Evolutionary conservation across 2,113 vertebrate genomes (phyloP), one percentile per base, ranked within the genome.

Genomic region (Sisor rabdophorus): DNA sequence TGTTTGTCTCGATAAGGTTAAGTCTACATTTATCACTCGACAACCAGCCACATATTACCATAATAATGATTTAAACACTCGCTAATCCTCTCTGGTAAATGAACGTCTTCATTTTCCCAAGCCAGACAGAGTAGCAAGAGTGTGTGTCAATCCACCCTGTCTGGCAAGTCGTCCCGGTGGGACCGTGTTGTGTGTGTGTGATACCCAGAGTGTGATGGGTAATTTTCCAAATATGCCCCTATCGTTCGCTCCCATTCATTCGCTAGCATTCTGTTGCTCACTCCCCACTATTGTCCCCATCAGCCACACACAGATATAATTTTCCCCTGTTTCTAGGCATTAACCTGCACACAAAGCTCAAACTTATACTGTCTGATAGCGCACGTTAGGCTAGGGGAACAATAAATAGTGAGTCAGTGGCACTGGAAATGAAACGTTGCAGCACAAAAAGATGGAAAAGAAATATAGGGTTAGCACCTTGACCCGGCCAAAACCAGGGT

Each of bases 91-190:
- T 91, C 78, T 92, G 92, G 93, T 93, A 93, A 95, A 93, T 94
- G 92, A 95, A 95, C 93, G 92, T 94, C 94, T 95, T 95, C 93
- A 95, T 95, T 94, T 93, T 94, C 93, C 92, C 91, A 92, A 94
- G 81, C 73, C 67, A 73, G 76, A 64, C 75, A 80, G 70, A 68
- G 67, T 52, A 71, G 77, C 54, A 64, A 61, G 74, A 72, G 75
- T 77, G 90, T 52, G 76, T 79, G 84, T 83, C 93, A 86, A 85
- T 88, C 89, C 90, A 81, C 82, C 87, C 89, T 89, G 92, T 93
- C 94, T 93, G 92, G 88, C 86, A 85, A 89, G 82, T 88, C 87
- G 53, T 93, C 89, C 92, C 93, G 83, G 85, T 91, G 88, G 92
- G 88, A 87, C 84, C 84, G 90, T 85, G 84, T 79, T 86, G 90